Evolutionary conservation across 2,797 vertebrate species (phyloP), one percentile per base, ranked within the genome.

Genomic region (Sebastes minor): DNA sequence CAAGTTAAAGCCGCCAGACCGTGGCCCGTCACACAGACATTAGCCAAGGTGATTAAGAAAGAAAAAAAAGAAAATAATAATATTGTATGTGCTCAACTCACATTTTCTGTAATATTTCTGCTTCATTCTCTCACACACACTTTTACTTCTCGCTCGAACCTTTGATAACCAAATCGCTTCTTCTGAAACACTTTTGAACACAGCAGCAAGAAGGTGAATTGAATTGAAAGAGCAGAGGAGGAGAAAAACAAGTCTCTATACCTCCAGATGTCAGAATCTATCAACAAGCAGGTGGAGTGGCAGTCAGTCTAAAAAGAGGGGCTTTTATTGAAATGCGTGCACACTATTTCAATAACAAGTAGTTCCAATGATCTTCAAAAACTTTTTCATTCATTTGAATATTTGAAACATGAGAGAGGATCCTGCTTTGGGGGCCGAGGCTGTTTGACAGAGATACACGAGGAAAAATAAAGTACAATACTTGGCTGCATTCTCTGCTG

Each of bases 401-500:
- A 82, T 65, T 18, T 65, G 56, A 46, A 75, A 80, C 64, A 78
- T 61, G 38, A 62, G 72, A 73, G 53, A 69, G 65, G 55, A 81
- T 65, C 76, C 27, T 22, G 81, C 85, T 83, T 35, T 60, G 74
- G 65, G 75, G 73, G 72, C 67, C 76, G 57, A 82, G 82, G n/a
- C 79, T 82, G 88, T 73, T 68, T 76, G 70, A 87, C 61, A 71
- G 78, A 85, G 81, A 89, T 80, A 79, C 80, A 85, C 5, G 53
- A 22, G 32, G 42, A 32, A 35, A 75, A 78, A 74, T 42, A 75
- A 67, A 82, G 67, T 42, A 33, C 53, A 83, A 74, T 25, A 59
- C 56, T 86, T 78, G 62, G 84, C 85, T 80, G 77, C 61, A 32
- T 64, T 61, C 67, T 52, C 72, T 83, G 64, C 27, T 68, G 49